phyloP scores from a whole-genome alignment of 2,888 invertebrate genomes.

The Lasius platythorax region DNA sequence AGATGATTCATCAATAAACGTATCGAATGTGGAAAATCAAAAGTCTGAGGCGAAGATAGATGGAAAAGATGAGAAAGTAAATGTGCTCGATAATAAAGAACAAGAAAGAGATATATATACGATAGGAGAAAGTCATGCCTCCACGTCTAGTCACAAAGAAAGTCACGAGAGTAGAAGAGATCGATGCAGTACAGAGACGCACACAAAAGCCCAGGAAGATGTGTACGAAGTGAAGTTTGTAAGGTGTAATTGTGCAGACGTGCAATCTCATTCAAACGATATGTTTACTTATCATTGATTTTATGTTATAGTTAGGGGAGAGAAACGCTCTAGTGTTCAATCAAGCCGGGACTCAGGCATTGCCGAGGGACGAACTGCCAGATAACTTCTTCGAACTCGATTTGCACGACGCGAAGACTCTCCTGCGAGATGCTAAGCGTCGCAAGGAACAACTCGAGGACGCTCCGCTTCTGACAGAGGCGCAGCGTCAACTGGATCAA shows the following conservation, averaged over 20 bases:
- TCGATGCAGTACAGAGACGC: neutral
- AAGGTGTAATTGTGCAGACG: conserved; percentile 62
- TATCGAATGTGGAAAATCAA: neutral
- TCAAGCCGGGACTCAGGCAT: conserved; percentile 87
- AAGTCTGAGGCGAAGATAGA: neutral
- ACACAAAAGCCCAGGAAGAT: conserved; percentile 21
- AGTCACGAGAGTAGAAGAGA: neutral
- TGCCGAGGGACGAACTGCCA: conserved; percentile 91
- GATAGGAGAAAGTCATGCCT: neutral
- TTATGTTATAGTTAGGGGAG: conserved; percentile 89
- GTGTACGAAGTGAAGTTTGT: conserved; percentile 72
- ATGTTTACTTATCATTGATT: conserved; percentile 15
- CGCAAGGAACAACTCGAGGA: conserved; percentile 90
- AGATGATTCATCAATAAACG: neutral
- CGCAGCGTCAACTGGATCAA: conserved; percentile 88
- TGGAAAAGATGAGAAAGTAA: neutral
- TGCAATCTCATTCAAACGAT: conserved; percentile 16
- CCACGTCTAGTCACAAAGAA: conserved; percentile 3
- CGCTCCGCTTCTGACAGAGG: conserved; percentile 90
- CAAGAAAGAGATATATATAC: neutral
- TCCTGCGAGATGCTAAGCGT: conserved; percentile 92
- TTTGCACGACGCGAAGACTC: conserved; percentile 92
- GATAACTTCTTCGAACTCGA: conserved; percentile 97
- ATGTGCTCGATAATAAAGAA: neutral
- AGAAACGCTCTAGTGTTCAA: conserved; percentile 92